Percentiles rank a stretch among this genome's conserved stretches.
These are phyloP conservation scores for Atherinosoma microstoma DNA, from an alignment of 2,797 vertebrate genomes.

Conservation along the genomic window DNA sequence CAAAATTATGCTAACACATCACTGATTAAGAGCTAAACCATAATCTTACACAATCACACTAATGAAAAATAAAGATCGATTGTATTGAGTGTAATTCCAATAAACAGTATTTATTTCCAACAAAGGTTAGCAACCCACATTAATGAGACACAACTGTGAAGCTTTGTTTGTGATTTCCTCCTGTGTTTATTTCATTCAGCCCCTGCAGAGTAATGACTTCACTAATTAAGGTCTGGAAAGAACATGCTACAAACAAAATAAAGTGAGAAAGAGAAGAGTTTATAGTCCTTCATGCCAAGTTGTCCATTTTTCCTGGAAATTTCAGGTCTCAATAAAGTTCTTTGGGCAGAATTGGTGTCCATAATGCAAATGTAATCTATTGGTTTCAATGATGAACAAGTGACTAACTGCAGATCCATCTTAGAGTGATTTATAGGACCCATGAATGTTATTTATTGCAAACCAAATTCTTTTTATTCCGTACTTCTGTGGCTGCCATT, in stretches of 20 bases:
- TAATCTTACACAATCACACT: neutral
- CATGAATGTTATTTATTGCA: slow-evolving; percentile 15
- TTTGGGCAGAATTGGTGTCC: neutral
- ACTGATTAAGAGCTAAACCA: neutral
- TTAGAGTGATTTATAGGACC: slow-evolving; percentile 53
- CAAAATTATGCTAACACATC: neutral
- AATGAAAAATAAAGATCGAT: neutral
- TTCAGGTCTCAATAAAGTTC: neutral
- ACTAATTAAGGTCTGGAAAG: neutral
- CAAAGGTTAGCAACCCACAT: neutral
- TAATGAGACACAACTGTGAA: neutral
- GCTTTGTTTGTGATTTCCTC: neutral
- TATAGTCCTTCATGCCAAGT: neutral
- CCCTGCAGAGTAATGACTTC: neutral
- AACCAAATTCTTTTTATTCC: neutral
- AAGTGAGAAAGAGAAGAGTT: neutral
- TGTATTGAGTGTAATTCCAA: neutral
- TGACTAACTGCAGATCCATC: slow-evolving; percentile 51
- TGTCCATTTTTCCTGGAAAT: slow-evolving; percentile 1
- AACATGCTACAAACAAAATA: neutral
- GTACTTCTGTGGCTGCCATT: neutral
- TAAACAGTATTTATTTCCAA: neutral
- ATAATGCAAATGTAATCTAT: neutral
- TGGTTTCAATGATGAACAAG: slow-evolving; percentile 24
- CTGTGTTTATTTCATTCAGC: neutral